Base-by-base conservation (phyloP, 2,113 vertebrate genomes). In the Cyprinus carpio region DNA sequence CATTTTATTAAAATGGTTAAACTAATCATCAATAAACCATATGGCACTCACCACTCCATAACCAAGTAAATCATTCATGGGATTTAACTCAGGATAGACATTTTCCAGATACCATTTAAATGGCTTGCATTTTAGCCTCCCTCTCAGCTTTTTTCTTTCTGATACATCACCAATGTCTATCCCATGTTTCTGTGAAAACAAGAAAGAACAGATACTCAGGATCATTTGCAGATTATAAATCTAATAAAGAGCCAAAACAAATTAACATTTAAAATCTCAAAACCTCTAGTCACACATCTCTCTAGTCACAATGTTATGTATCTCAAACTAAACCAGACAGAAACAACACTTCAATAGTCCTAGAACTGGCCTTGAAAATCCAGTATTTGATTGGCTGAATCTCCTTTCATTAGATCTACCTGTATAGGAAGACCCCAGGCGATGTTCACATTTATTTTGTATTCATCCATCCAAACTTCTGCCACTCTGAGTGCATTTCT, bases 101-200 rank as follows among this genome's bases (percentile, higher is more conserved):
- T 98, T 96, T 86, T 98, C 96, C 89, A 99, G 88, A 87, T 99
- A 99, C 97, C 97, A 98, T 91, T 96, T 94, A 89, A 99, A 99
- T 34, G 96, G 97, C 74, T 97, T 98, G 86, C 97, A 99, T 12
- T 97, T 96, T 75, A 99, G 91, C 82, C 88, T 96, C 90, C 96
- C 95, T 85, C 95, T 94, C 67, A 98, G 84, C 0, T 94, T 94
- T 90, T 95, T 97, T 89, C 97, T 96, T 88, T 98, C 97, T 0
- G 96, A 96, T 81, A 98, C 93, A 80, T 99, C 96, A 0, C 97
- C 97, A 0, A 98, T 96, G 89, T 99, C 97, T 79, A 98, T 96
- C 18, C 96, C 96, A 34, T 97, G 96, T 51, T 96, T 95, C 97
- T 98, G 91, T 58, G 6, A 75, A 8, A 85, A 2, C 75, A 3